Evolutionary conservation across 1,140 invertebrate genomes (phyloP), one percentile per base, ranked within the genome.

Genomic region (Rhopalosiphum maidis): DNA sequence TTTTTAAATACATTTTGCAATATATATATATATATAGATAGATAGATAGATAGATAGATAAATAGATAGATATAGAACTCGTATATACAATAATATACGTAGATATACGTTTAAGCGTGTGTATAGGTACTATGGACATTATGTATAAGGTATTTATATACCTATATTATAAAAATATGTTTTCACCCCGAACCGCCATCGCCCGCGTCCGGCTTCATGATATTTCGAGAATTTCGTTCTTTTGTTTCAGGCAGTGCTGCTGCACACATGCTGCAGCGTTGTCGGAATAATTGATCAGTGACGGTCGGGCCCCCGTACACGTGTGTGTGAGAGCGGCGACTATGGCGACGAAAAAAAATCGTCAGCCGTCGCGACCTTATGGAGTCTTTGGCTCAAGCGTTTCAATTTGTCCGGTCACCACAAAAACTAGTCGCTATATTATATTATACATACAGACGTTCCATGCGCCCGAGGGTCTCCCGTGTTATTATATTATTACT

Each of bases 311-410:
- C 30, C 30, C 4, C 5, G 35, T 22, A 41, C 22, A 25, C 41
- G 37, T 41, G 83, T 46, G 30, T n/a, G 23, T 7, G 30, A 46
- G 25, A 83, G 46, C 60, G 77, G 30, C 21, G n/a, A 54, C 68
- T 1, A 22, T 21, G 25, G 35, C 37, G 48, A 41, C 91, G 41
- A 86, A 43, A 93, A 93, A 82, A 68, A 92, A 43, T 92, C n/a
- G 11, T 54, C 51, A 41, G 23, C 54, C 89, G 54, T 90, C 89
- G 89, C 51, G 82, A 86, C 91, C 82, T 93, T 93, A 93, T 93
- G 91, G 91, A 93, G 91, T 93, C 91, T 86, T 93, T 18, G 77
- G 35, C 91, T 93, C 91, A 23, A 54, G 91, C 91, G 82, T 93
- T 93, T 93, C 91, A 93, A 93, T 93, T 93, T 93, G 91, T 86